phyloP scores from a whole-genome alignment of 2,113 vertebrate species.

The Sclerurus mexicanus region DNA sequence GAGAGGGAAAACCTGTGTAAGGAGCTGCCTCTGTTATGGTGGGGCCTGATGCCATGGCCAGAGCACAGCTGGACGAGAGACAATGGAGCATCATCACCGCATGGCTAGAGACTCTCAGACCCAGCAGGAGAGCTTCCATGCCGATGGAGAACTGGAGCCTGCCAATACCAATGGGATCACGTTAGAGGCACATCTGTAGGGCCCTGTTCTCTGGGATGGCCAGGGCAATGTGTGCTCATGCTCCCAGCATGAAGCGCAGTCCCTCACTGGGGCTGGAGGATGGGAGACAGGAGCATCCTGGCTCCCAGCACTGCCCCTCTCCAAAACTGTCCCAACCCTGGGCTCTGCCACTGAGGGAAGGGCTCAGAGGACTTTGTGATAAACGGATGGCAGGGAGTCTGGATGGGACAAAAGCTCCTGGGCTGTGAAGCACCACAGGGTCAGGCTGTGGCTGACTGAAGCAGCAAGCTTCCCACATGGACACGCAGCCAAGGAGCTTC shows the following conservation, averaged over 20 bases:
- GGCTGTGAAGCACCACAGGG: neutral
- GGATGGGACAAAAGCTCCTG: neutral
- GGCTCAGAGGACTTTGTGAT: neutral
- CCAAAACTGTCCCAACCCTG: neutral
- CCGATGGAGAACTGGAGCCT: fast-evolving
- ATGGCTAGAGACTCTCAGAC: neutral
- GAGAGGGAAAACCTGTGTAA: neutral
- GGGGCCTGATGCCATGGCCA: fast-evolving
- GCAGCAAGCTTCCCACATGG: fast-evolving
- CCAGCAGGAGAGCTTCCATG: neutral
- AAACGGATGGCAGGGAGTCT: neutral
- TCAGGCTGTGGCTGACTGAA: fast-evolving
- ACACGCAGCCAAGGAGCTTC: neutral
- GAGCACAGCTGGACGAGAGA: neutral
- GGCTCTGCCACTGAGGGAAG: neutral
- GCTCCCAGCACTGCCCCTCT: neutral
- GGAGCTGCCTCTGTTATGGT: neutral
- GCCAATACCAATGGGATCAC: fast-evolving
- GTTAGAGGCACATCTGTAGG: neutral
- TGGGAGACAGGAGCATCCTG: neutral
- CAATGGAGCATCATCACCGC: fast-evolving
- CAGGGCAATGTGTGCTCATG: fast-evolving
- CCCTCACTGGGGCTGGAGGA: neutral
- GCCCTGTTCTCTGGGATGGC: neutral
- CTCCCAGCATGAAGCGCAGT: neutral